Evolutionary conservation across 2,797 vertebrate species (phyloP).

Genomic region (Eremophila alpestris): DNA sequence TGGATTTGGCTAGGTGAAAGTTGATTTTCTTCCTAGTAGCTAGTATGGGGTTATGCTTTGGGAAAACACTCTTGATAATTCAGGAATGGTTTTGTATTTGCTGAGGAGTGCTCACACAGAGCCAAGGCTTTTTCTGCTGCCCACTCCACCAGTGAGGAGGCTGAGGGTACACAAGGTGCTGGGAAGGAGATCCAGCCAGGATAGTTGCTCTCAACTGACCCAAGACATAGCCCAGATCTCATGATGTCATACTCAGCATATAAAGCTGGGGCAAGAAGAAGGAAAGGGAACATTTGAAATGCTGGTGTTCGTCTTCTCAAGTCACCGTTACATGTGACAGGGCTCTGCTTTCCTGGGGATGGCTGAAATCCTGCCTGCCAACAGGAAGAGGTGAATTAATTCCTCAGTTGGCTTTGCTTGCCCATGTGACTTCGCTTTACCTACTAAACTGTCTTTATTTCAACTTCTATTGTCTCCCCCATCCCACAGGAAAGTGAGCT

Average conservation of each 20-base stretch:
- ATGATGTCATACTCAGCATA: background rate
- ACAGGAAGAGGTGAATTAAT: background rate
- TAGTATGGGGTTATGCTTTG: background rate
- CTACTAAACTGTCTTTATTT: background rate
- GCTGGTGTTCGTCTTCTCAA: background rate
- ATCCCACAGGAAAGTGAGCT: background rate
- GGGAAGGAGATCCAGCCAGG: background rate
- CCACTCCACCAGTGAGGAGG: background rate
- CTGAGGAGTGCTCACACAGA: background rate
- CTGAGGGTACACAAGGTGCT: background rate
- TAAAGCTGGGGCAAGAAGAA: background rate
- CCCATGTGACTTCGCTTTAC: accelerated
- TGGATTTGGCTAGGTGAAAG: background rate
- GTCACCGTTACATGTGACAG: background rate
- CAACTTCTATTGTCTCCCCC: background rate
- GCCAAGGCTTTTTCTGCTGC: background rate
- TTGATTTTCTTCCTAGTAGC: background rate
- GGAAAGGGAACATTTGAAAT: background rate
- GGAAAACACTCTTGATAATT: background rate
- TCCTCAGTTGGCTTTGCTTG: background rate
- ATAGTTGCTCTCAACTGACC: background rate
- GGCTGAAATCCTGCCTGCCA: background rate
- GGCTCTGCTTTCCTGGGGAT: background rate
- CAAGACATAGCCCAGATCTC: background rate
- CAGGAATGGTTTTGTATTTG: background rate